A percentile compares a stretch with the other conserved stretches of the same genome.
Conservation (phyloP, 2,888 invertebrate genomes). For the Acleris literana region DNA sequence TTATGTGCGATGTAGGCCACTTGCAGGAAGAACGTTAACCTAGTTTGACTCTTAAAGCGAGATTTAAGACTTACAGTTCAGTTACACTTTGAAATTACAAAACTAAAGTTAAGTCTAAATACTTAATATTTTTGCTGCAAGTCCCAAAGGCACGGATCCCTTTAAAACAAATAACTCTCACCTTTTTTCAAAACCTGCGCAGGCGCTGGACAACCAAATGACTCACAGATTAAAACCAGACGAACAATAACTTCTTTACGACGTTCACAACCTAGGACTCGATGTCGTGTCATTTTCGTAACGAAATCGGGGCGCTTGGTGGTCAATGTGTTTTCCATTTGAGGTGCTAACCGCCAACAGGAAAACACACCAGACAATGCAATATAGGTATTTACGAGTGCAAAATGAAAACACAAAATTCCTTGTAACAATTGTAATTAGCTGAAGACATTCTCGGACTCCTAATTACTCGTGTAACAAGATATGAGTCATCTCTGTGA, state of each 20-base stretch:
- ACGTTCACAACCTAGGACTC: neutral
- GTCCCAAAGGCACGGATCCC: neutral
- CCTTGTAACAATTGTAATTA: neutral
- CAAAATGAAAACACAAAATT: slow-evolving; percentile 1
- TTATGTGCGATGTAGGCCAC: too few species aligned
- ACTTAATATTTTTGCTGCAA: too few species aligned
- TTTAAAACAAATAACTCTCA: neutral
- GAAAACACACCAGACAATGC: slow-evolving; percentile 9
- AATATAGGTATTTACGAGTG: neutral
- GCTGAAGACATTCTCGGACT: neutral
- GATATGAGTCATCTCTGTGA: too few species aligned
- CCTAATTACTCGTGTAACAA: too few species aligned
- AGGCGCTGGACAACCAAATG: slow-evolving; percentile 7
- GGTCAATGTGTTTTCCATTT: neutral
- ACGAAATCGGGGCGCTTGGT: neutral
- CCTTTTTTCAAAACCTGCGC: slow-evolving; percentile 6
- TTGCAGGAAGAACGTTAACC: too few species aligned
- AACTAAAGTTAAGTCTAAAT: too few species aligned
- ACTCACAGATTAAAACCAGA: slow-evolving; percentile 24
- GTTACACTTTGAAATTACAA: too few species aligned
- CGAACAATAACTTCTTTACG: slow-evolving; percentile 17
- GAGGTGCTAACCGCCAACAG: slow-evolving; percentile 21
- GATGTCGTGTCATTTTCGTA: too few species aligned
- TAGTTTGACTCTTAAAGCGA: too few species aligned
- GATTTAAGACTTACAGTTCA: too few species aligned